These are phyloP conservation scores for Eumeta japonica DNA, from an alignment of 1,140 invertebrate species.

Conservation along the genomic window DNA sequence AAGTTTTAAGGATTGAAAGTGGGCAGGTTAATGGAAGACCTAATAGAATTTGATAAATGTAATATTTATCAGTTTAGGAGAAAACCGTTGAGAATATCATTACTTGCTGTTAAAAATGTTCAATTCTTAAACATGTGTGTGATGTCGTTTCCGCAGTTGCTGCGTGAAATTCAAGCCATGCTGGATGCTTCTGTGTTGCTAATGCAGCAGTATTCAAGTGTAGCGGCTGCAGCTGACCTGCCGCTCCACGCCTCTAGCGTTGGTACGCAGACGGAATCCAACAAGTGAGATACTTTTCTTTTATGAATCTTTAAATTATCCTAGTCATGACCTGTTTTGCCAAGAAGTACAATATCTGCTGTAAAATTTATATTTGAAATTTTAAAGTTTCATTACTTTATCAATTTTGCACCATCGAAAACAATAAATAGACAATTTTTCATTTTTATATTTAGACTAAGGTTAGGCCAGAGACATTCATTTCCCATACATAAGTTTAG, in stretches of 20 bases:
- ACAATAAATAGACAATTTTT: no score
- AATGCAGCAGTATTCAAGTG: constrained; percentile 83
- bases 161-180: constrained; percentile 83
- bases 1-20: no score
- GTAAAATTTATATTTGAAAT: no score
- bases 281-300: constrained; percentile 14
- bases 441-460: no score
- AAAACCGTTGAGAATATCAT: neutral
- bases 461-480: no score
- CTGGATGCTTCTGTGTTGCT: constrained; percentile 85
- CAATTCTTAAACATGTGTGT: constrained; percentile 1
- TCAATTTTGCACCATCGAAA: no score
- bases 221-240: constrained; percentile 53
- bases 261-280: constrained; percentile 53
- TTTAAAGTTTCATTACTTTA: no score
- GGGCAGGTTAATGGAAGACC: no score
- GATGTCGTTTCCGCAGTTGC: constrained; percentile 63
- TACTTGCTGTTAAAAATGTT: neutral
- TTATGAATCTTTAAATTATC: constrained; percentile 3
- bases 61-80: no score
- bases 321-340: constrained; percentile 3
- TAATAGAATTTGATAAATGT: no score
- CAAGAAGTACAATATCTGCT: neutral
- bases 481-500: no score
- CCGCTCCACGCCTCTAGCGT: constrained; percentile 31